phyloP scores from a whole-genome alignment of 1,140 invertebrate species.

The Antheraea pernyi region DNA sequence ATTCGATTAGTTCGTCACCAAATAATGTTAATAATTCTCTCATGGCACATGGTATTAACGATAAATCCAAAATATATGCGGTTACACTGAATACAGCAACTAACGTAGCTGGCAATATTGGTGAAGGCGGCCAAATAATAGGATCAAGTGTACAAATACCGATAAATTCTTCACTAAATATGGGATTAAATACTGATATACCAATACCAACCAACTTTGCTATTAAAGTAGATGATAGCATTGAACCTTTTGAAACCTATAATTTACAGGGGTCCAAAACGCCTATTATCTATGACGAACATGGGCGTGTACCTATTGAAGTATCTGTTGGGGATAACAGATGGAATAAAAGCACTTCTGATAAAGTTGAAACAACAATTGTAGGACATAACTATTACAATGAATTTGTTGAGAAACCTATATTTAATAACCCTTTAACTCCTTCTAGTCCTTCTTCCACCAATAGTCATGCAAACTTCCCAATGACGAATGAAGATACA shows the following conservation, averaged over 20 bases:
- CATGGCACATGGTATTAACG: conserved; percentile 24
- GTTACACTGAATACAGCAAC: conserved; percentile 60
- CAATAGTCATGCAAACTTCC: conserved; percentile 76
- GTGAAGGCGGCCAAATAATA: conserved; percentile 45
- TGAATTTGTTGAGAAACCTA: conserved; percentile 15
- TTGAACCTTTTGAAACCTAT: conserved; percentile 49
- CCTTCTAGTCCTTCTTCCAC: conserved; percentile 36
- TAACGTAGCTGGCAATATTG: conserved; percentile 47
- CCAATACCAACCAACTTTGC: conserved; percentile 76
- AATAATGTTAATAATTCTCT: conserved; percentile 47
- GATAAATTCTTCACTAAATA: conserved; percentile 42
- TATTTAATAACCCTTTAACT: conserved; percentile 12
- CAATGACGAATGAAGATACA: conserved; percentile 61
- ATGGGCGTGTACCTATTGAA: conserved; percentile 34
- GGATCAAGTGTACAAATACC: conserved; percentile 60
- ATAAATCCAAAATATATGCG: conserved; percentile 51
- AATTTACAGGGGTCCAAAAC: conserved; percentile 48
- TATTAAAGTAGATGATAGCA: conserved; percentile 71
- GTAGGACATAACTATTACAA: conserved; percentile 34
- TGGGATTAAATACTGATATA: conserved; percentile 67
- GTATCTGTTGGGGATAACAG: conserved; percentile 50
- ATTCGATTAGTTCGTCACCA: conserved; percentile 32
- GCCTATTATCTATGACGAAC: conserved; percentile 39
- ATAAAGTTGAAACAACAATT: conserved; percentile 25
- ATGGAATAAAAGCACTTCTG: conserved; percentile 54